phyloP scores from a whole-genome alignment of 2,888 invertebrate species.

The Parnassius apollo region DNA sequence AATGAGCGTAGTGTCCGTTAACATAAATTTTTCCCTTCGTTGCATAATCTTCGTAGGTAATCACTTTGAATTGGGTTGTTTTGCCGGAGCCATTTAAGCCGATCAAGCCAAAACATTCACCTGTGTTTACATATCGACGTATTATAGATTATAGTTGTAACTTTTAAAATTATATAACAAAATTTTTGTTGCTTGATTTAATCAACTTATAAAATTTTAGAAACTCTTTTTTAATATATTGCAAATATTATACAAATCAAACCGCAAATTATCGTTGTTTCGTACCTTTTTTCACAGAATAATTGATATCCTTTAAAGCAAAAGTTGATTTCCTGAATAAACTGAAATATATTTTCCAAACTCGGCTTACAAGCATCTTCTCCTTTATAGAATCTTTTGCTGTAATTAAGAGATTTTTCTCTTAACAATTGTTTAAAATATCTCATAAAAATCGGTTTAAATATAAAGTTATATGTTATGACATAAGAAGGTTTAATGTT shows the following conservation, averaged over 20 bases:
- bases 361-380: constrained; percentile 17
- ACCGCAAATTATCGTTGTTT: too few relatives aligned
- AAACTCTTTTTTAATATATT: too few relatives aligned
- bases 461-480: too few relatives aligned
- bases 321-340: constrained; percentile 17
- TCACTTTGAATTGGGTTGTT: constrained; percentile 90
- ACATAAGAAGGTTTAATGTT: too few relatives aligned
- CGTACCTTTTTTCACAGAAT: constrained; percentile 28
- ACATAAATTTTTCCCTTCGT: constrained; percentile 67
- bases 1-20: constrained; percentile 44
- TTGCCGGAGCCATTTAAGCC: constrained; percentile 94
- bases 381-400: constrained; percentile 23
- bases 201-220: too few relatives aligned
- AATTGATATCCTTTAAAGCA: constrained; percentile 28
- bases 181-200: too few relatives aligned
- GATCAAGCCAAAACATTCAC: constrained; percentile 90
- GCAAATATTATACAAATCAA: too few relatives aligned
- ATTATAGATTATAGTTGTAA: not conserved
- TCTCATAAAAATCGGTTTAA: too few relatives aligned
- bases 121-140: constrained; percentile 37
- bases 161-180: too few relatives aligned
- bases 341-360: constrained; percentile 26
- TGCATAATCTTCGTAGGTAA: constrained; percentile 84
- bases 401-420: not conserved
- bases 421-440: too few relatives aligned